phyloP scores from a whole-genome alignment of 92 coral and sea anemone genomes.

The Epizoanthus ramosus region DNA sequence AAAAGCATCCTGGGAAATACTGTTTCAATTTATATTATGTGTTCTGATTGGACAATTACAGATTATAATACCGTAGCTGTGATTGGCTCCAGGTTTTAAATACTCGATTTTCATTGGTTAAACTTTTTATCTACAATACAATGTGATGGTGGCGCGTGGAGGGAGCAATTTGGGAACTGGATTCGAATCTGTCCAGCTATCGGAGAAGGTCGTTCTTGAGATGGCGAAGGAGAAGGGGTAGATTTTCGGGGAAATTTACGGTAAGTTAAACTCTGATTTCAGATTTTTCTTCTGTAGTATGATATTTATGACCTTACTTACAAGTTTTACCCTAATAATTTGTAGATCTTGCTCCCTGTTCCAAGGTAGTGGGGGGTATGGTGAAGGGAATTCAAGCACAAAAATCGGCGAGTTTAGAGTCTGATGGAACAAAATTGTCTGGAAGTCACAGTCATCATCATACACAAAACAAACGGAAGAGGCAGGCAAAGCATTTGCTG shows the following conservation, averaged over 20 bases:
- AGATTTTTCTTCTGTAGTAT: background rate
- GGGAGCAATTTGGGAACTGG: background rate
- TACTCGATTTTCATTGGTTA: background rate
- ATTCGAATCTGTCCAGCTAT: background rate
- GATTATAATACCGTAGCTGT: background rate
- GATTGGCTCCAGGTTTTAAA: background rate
- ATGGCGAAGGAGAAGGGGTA: constrained; percentile 39
- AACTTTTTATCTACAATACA: background rate
- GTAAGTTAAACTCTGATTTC: background rate
- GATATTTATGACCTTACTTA: background rate
- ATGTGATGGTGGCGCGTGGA: constrained; percentile 3
- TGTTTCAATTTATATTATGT: background rate
- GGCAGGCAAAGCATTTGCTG: constrained; percentile 67
- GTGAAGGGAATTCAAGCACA: constrained; percentile 35
- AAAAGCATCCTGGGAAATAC: constrained; percentile 27
- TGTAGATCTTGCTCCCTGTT: background rate
- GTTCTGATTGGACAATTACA: constrained; percentile 26
- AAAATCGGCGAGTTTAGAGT: constrained; percentile 36
- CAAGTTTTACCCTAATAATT: background rate
- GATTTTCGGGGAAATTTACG: background rate
- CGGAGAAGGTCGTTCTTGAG: background rate
- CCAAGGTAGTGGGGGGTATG: constrained; percentile 4
- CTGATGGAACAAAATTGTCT: constrained; percentile 33
- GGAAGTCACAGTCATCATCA: constrained; percentile 15
- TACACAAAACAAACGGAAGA: constrained; percentile 40